Percentiles rank a stretch among this genome's conserved stretches.
Evolutionary conservation across 1,140 invertebrate species (phyloP).

Genomic region (Apis cerana): DNA sequence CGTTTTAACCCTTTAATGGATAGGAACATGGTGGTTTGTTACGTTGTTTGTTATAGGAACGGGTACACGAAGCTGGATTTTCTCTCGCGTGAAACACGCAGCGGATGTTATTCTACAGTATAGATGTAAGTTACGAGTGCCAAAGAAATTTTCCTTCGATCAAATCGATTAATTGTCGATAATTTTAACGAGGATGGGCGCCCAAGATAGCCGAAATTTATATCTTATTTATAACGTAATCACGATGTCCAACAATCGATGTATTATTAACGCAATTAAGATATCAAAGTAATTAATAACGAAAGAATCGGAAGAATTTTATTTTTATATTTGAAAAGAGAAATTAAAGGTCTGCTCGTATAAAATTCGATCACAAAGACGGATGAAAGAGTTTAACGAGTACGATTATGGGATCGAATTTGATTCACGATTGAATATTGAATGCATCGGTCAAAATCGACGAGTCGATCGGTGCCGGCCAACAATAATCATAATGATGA

Average conservation of each 20-base stretch:
- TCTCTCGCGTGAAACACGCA: not conserved
- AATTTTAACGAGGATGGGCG: no score
- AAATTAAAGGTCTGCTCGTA: no score
- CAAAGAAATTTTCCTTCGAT: no score
- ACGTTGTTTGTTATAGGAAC: constrained; percentile 2
- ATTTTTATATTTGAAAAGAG: no score
- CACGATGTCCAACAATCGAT: no score
- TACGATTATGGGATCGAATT: constrained; percentile 51
- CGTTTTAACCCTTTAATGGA: constrained; percentile 12
- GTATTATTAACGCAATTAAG: no score
- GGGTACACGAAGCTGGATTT: not conserved
- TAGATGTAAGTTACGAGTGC: no score
- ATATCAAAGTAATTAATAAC: no score
- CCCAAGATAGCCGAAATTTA: no score
- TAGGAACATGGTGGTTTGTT: constrained; percentile 5
- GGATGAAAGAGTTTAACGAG: constrained; percentile 39
- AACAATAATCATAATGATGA: constrained; percentile 61
- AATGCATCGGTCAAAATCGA: constrained; percentile 50
- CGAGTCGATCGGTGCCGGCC: constrained; percentile 43
- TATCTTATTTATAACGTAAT: no score
- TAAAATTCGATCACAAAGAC: not conserved
- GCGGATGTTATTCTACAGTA: not conserved
- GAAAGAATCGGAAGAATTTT: no score
- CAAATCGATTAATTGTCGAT: no score
- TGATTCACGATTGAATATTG: constrained; percentile 59